Base-by-base conservation (phyloP, 1,140 invertebrate species). In the Sesamia nonagrioides region DNA sequence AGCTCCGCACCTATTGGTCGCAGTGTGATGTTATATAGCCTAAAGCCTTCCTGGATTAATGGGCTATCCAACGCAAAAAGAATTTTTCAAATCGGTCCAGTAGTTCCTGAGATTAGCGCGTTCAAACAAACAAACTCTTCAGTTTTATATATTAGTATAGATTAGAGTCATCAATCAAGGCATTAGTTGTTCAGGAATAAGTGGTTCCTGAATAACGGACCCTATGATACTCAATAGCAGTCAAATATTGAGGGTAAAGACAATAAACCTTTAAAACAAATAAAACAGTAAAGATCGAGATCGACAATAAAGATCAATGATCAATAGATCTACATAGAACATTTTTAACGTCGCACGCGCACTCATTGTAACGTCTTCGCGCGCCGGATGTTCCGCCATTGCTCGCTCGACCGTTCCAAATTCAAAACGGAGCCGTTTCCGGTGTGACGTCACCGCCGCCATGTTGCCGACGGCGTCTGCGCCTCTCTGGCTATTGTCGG, bases 351-450 rank as follows among this genome's bases (percentile, higher is more conserved):
- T 84, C 85, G 88, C 84, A 84, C 81, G 88, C 84, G 89, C 91
- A 90, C 81, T 92, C 90, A 94, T 88, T 90, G 92, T 91, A 92
- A 92, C 92, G 92, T 94, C 92, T 94, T 94, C 89, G 74, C 69
- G 54, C 81, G 83, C 91, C 91, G 92, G 92, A 94, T 94, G 92
- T 91, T 87, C 91, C 89, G 88, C 91, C 92, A 94, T 93, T 94
- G 92, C 90, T 89, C 91, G 91, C 89, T 94, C 91, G 92, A 94
- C 92, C 93, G 92, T 92, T 92, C 90, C 90, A 90, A 94, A 94
- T 93, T 94, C 90, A 92, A 92, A 93, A 93, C 92, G 93, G 92
- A 93, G 93, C 87, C 86, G 89, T 88, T 94, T 94, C 93, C 93
- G 93, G 91, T 84, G 88, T 92, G 92, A 93, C 92, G 92, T 93